Percentiles rank a stretch among this genome's conserved stretches.
These are phyloP conservation scores for Varanus salvator DNA, from an alignment of 2,113 vertebrate genomes.

Conservation along the genomic window DNA sequence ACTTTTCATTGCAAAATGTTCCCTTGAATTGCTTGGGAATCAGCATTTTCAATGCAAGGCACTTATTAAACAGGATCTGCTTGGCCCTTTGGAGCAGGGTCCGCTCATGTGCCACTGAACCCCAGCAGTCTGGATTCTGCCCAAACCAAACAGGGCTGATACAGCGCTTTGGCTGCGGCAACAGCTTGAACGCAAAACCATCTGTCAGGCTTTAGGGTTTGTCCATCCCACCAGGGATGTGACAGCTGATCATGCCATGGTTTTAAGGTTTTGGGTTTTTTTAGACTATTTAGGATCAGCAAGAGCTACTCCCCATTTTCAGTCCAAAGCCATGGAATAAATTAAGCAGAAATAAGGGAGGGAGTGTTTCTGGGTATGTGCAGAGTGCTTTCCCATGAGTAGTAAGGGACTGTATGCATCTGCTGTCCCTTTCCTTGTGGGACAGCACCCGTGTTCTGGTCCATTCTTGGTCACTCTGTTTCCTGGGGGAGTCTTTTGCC, in stretches of 20 bases:
- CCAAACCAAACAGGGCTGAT: slow-evolving; percentile 13
- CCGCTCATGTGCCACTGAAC: not conserved
- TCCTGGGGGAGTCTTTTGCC: not conserved
- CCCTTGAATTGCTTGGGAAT: not conserved
- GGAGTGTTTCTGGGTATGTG: not conserved
- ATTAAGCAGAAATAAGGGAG: not conserved
- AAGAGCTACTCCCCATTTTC: not conserved
- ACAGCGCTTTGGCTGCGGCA: not conserved
- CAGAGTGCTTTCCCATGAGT: not conserved
- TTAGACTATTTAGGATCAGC: too few relatives aligned
- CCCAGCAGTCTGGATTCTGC: not conserved
- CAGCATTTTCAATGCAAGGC: not conserved
- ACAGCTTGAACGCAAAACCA: not conserved
- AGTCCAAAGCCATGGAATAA: not conserved
- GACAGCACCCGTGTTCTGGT: not conserved
- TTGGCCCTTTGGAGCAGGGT: not conserved
- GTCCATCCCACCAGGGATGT: not conserved
- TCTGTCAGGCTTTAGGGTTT: not conserved
- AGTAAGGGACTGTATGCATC: too few relatives aligned
- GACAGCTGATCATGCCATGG: not conserved
- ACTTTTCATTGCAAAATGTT: slow-evolving; percentile 12
- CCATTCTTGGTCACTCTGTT: not conserved
- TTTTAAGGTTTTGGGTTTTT: not conserved
- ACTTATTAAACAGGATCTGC: not conserved
- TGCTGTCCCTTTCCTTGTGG: not conserved